phyloP scores from a whole-genome alignment of 2,888 invertebrate genomes.

The Dyspetes luteomarginatus region DNA sequence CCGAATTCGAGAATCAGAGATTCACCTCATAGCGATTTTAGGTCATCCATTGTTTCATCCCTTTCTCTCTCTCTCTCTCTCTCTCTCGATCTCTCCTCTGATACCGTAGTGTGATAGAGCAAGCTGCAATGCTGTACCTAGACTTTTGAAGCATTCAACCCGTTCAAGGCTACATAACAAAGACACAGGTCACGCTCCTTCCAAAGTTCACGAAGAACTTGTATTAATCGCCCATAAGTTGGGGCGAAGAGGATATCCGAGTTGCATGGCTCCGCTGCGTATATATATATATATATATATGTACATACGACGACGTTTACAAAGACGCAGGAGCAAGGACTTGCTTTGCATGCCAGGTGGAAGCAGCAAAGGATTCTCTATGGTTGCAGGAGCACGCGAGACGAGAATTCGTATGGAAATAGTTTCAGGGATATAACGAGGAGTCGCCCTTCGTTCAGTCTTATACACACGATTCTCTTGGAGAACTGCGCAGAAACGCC shows the following conservation, averaged over 20 bases:
- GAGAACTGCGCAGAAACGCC: background rate
- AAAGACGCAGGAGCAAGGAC: constrained; percentile 5
- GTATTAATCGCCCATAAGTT: constrained; percentile 80
- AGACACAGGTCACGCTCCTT: constrained; percentile 68
- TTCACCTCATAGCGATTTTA: constrained; percentile 44
- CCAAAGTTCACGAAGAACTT: constrained; percentile 71
- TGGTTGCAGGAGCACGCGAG: background rate
- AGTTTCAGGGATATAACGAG: constrained; percentile 66
- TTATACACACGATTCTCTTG: constrained; percentile 20
- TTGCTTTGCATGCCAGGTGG: constrained; percentile 24
- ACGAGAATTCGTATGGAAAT: constrained; percentile 64
- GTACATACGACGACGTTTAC: background rate
- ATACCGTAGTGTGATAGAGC: constrained; percentile 35
- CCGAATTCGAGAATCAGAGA: constrained; percentile 53
- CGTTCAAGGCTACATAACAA: constrained; percentile 63
- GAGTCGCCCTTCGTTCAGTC: constrained; percentile 54
- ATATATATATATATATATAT: background rate
- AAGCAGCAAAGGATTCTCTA: background rate
- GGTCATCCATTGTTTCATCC: constrained; percentile 54
- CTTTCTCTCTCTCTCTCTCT: constrained; percentile 2
- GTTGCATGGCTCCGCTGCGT: background rate
- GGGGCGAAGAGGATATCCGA: constrained; percentile 69
- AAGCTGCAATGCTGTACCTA: constrained; percentile 39
- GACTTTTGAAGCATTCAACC: constrained; percentile 24
- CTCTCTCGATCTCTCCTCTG: constrained; percentile 63